Evolutionary conservation across 2,113 vertebrate species (phyloP).

Genomic region (Myotis lucifugus): DNA sequence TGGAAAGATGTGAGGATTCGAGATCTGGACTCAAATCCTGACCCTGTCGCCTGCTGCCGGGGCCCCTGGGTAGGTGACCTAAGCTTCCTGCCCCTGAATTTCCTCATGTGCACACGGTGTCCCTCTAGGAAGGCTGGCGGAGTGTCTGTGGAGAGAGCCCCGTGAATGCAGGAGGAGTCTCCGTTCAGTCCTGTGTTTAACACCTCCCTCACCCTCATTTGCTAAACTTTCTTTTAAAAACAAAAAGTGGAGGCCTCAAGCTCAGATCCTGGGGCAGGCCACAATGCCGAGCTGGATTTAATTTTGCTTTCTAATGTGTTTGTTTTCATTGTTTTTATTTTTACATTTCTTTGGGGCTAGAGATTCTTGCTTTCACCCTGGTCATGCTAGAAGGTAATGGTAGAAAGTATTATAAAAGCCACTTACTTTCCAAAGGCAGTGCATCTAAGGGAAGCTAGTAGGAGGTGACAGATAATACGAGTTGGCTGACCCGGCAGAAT

Average conservation of each 20-base stretch:
- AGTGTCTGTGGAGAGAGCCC: background rate
- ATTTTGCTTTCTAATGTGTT: background rate
- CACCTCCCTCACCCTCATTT: background rate
- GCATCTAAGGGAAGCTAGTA: background rate
- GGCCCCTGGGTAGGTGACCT: background rate
- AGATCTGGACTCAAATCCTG: background rate
- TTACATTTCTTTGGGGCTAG: background rate
- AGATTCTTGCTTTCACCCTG: background rate
- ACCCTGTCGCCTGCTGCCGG: no score
- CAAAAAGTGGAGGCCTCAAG: background rate
- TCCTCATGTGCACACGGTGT: background rate
- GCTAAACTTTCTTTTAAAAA: background rate
- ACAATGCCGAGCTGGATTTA: background rate
- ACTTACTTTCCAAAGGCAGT: background rate
- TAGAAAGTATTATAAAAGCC: background rate
- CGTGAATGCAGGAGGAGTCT: background rate
- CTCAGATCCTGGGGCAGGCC: background rate
- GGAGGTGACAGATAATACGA: background rate
- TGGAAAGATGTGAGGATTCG: background rate
- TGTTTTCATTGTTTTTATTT: background rate
- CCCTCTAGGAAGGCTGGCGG: accelerated
- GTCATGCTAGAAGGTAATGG: background rate
- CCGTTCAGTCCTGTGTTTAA: background rate
- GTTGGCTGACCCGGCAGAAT: background rate
- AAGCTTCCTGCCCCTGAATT: background rate